Base-by-base conservation (phyloP, 2,888 invertebrate genomes). In the Sceliomorpha sp. region DNA sequence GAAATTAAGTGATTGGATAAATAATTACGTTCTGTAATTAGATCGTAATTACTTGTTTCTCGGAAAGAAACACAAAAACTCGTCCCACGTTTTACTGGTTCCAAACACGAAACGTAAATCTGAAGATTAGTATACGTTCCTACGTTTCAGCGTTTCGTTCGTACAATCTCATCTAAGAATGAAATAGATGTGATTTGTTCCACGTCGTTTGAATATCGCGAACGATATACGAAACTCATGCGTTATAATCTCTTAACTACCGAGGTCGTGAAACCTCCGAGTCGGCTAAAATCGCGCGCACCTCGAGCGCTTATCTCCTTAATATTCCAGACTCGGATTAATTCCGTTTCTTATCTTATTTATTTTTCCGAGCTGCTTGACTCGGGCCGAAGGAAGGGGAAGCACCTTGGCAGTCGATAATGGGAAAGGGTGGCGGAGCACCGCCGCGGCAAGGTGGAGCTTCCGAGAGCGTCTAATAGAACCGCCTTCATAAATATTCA, bases 401-500 rank as follows among this genome's bases (percentile, higher is more conserved):
- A 63, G 62, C 32, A 63, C 66, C 45, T 68, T 32, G 55, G 45
- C 39, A 72, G 70, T 73, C 73, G 74, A 75, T 75, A 76, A 64
- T 62, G 67, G 68, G 62, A 70, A 69, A 60, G 60, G 67, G 62
- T 29, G 58, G 34, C 20, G 17, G 12, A 24, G 29, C 15, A 17
- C n/a, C n/a, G n/a, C n/a, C 44, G 45, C 50, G 14, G 20, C 31
- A 62, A 26, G 66, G 9, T 56, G 37, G 67, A 5, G 37, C 12
- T 34, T 20, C 10, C 56, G 70, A 69, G 73, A 72, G 74, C 64
- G 77, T 77, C 76, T 75, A 48, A 62, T 77, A 78, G 77, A 76
- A 73, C 77, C 75, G 71, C 72, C 74, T 80, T 86, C 84, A 87
- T 87, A 84, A 85, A 87, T 87, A 87, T 87, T 87, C 86, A 87